These are phyloP conservation scores for Muscicapa comitata DNA, from an alignment of 2,797 vertebrate species.

Conservation along the genomic window DNA sequence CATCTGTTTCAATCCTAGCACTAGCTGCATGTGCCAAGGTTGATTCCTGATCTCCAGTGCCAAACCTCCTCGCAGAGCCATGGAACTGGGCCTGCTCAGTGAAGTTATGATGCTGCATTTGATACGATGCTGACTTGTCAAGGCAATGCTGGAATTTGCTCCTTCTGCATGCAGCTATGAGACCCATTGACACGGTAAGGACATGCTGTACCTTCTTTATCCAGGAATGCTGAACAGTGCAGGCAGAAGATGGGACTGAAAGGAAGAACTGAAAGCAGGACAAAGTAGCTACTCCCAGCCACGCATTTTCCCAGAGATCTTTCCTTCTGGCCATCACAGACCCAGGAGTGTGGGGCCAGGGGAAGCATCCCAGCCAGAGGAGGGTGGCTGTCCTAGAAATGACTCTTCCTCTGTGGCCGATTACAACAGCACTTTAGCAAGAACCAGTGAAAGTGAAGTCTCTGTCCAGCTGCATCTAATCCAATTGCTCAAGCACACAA, in stretches of 20 bases:
- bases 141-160: constrained; percentile 10
- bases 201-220: background rate
- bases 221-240: background rate
- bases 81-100: background rate
- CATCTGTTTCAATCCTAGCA: background rate
- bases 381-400: background rate
- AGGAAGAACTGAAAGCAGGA: background rate
- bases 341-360: background rate
- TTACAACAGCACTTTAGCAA: background rate
- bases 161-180: background rate
- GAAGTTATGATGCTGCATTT: background rate
- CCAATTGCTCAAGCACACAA: constrained; percentile 46
- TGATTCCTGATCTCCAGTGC: background rate
- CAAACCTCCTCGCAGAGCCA: background rate
- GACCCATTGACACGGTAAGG: background rate
- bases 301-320: background rate
- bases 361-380: background rate
- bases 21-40: background rate
- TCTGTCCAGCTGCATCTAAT: constrained; percentile 17
- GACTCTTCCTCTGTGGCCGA: background rate
- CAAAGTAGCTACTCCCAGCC: background rate
- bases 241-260: background rate
- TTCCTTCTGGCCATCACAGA: background rate
- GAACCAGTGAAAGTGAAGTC: constrained; percentile 4
- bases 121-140: constrained; percentile 44